Base-by-base conservation (phyloP, 2,113 vertebrate genomes). In the Leiothrix lutea region DNA sequence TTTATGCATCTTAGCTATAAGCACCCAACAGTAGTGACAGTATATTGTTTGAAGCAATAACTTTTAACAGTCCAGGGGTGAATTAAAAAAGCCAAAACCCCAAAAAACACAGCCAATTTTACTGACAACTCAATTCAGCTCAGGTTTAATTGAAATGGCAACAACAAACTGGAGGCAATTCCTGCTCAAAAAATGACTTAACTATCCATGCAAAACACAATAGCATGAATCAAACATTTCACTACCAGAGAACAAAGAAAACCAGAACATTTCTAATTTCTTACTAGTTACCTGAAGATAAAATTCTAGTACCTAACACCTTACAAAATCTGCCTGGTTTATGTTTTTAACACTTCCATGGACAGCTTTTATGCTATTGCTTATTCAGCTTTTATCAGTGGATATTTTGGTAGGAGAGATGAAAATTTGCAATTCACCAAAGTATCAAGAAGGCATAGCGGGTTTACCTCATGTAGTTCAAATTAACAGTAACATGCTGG, bases 61-160 rank as follows among this genome's bases (percentile, higher is more conserved):
- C 73, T 66, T 92, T 91, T 93, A 90, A 74, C 17, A 83, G 33
- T 33, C 71, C 36, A 75, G 48, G 72, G n/a, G 53, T 95, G 69
- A 94, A 84, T 89, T 75, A 14, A 69, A 71, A 70, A 74, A 60
- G 14, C 1, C 12, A 35, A 65, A 65, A 8, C 6, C 2, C 6
- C 5, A 56, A 56, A 54, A 79, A 45, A 5, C 4, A 4, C 31
- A 87, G 42, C 21, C 33, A 62, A 48, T 90, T 91, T 92, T 90
- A 88, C 64, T 67, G 79, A 88, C 40, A 91, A 75, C 24, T 80
- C 51, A 85, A 70, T 90, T 83, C 62, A 94, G 26, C 42, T 91
- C 48, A n/a, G 2, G 26, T 80, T 92, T 94, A 95, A 95, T 48
- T 92, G 85, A 94, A 95, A 90, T 51, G 13, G 22, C 33, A 80